Percentiles rank a stretch among this genome's conserved stretches.
phyloP scores from a whole-genome alignment of 2,113 vertebrate species.

The Mobula birostris region DNA sequence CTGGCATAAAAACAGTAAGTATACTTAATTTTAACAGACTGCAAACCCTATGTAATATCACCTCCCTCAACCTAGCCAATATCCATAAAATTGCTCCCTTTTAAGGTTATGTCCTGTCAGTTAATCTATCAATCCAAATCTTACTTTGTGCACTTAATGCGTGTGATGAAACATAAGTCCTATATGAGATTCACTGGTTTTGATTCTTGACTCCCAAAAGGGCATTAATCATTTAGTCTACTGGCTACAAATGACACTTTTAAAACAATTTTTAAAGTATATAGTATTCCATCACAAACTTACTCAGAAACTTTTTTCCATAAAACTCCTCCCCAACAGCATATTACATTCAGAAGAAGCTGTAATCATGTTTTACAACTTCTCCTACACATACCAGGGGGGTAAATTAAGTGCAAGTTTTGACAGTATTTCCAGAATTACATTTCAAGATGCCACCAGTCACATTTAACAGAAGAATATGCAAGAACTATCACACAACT shows the following conservation, averaged over 20 bases:
- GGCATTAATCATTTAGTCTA: neutral
- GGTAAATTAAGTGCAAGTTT: neutral
- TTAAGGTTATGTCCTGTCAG: neutral
- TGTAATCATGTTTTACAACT: neutral
- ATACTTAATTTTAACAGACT: neutral
- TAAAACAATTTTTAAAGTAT: neutral
- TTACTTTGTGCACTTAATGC: neutral
- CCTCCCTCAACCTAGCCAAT: neutral
- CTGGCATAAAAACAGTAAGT: conserved; percentile 80
- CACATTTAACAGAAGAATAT: neutral
- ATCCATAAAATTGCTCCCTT: no score
- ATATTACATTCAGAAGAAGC: neutral
- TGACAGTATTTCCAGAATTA: neutral
- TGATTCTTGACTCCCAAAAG: neutral
- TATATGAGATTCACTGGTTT: neutral
- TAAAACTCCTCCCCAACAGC: neutral
- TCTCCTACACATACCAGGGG: neutral
- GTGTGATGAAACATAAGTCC: neutral
- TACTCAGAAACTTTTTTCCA: neutral
- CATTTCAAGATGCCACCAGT: neutral
- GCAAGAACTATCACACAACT: no score
- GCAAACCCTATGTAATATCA: neutral
- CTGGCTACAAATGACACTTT: neutral
- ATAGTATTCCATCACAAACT: neutral
- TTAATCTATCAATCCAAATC: neutral